phyloP scores from a whole-genome alignment of 2,888 invertebrate species.

The Meiosimyza platycephala region DNA sequence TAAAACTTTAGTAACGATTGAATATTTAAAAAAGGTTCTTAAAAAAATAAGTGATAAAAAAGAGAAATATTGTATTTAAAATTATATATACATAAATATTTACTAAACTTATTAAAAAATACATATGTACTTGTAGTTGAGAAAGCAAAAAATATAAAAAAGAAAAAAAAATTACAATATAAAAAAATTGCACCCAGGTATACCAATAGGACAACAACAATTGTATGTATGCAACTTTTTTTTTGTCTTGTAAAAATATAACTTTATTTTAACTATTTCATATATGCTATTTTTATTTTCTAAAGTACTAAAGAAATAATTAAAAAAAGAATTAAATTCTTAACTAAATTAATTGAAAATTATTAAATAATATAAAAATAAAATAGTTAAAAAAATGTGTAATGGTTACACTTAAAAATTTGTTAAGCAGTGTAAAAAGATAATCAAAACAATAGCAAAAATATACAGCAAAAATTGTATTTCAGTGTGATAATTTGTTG shows the following conservation, averaged over 20 bases:
- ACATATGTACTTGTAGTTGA: constrained; percentile 6
- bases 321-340: constrained; percentile 19
- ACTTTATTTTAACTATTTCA: neutral
- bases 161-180: neutral
- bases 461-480: constrained; percentile 19
- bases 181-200: constrained; percentile 8
- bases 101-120: constrained; percentile 26
- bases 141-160: neutral
- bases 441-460: neutral
- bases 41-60: constrained; percentile 37
- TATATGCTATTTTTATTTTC: neutral
- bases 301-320: constrained; percentile 5
- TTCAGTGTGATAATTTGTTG: constrained; percentile 36
- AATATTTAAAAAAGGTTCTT: neutral
- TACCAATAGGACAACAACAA: constrained; percentile 7
- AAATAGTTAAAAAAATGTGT: constrained; percentile 29
- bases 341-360: constrained; percentile 27
- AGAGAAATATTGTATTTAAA: constrained; percentile 41
- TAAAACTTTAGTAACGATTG: neutral
- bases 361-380: constrained; percentile 18
- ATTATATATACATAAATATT: constrained; percentile 36
- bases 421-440: constrained; percentile 30
- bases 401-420: constrained; percentile 32
- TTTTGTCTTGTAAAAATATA: neutral
- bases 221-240: neutral